phyloP scores from a whole-genome alignment of 2,113 vertebrate species.

The Canis aureus region DNA sequence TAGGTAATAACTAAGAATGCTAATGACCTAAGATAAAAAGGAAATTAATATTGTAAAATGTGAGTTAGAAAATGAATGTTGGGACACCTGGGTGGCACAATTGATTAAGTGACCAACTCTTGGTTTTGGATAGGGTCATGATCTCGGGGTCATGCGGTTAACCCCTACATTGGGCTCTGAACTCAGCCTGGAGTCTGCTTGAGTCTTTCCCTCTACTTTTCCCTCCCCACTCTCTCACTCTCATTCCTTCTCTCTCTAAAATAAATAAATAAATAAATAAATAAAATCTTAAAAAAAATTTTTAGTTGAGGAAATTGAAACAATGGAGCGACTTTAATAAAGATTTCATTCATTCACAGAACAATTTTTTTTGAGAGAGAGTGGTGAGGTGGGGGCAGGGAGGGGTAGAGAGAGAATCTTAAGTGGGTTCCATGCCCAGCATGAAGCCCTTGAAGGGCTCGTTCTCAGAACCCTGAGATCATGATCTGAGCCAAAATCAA shows the following conservation, averaged over 20 bases:
- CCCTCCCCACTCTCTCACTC: too few relatives aligned
- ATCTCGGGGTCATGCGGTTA: neutral
- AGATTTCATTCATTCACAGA: neutral
- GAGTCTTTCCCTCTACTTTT: neutral
- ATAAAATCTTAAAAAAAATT: neutral
- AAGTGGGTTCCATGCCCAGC: neutral
- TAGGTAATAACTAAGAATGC: neutral
- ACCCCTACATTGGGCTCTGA: too few relatives aligned
- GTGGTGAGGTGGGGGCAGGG: too few relatives aligned
- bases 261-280: neutral
- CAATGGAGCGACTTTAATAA: neutral
- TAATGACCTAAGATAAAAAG: neutral
- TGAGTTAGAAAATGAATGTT: neutral
- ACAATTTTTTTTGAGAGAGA: neutral
- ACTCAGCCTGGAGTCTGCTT: neutral
- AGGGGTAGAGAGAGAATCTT: neutral
- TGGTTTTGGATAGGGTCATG: neutral
- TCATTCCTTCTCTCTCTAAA: neutral
- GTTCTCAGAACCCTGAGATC: neutral
- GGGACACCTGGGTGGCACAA: neutral
- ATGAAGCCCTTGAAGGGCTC: neutral
- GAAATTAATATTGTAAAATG: neutral
- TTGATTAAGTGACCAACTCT: neutral
- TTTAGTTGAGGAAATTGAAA: neutral
- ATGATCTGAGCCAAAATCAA: neutral